phyloP scores from a whole-genome alignment of 2,797 vertebrate species.

The Sebastes kiyomatsui region DNA sequence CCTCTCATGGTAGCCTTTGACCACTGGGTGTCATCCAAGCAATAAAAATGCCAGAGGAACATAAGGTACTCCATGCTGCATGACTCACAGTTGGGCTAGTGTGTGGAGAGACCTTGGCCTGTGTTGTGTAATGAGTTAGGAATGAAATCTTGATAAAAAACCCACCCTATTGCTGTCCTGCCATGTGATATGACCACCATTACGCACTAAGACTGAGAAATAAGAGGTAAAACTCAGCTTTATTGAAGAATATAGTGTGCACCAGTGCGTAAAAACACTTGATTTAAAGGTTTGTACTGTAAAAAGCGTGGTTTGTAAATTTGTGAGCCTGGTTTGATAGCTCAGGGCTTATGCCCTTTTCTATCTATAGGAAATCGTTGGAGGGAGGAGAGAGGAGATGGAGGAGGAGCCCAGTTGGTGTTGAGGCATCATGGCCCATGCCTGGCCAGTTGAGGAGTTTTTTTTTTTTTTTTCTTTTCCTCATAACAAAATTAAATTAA shows the following conservation, averaged over 20 bases:
- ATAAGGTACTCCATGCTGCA: conserved; percentile 52
- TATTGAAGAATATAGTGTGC: not conserved
- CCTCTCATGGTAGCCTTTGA: conserved; percentile 60
- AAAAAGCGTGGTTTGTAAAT: no score
- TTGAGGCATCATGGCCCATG: no score
- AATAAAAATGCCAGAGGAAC: conserved; percentile 69
- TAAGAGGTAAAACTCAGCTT: not conserved
- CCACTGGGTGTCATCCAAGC: conserved; percentile 83
- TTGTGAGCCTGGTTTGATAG: no score
- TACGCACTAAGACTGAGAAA: not conserved
- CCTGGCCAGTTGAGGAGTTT: no score
- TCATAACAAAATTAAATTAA: no score
- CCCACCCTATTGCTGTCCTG: not conserved
- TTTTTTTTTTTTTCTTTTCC: no score
- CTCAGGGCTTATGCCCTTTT: no score
- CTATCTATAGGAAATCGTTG: no score
- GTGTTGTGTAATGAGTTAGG: conserved; percentile 61
- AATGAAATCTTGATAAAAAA: conserved; percentile 40
- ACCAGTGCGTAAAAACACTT: not conserved
- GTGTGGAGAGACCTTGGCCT: conserved; percentile 63
- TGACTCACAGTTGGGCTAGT: conserved; percentile 72
- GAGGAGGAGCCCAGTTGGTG: no score
- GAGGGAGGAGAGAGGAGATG: no score
- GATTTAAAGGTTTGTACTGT: not conserved
- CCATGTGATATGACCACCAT: not conserved